Percentiles rank a stretch among this genome's conserved stretches.
Conservation (phyloP, 2,797 vertebrate genomes). For the Anas bahamensis region DNA sequence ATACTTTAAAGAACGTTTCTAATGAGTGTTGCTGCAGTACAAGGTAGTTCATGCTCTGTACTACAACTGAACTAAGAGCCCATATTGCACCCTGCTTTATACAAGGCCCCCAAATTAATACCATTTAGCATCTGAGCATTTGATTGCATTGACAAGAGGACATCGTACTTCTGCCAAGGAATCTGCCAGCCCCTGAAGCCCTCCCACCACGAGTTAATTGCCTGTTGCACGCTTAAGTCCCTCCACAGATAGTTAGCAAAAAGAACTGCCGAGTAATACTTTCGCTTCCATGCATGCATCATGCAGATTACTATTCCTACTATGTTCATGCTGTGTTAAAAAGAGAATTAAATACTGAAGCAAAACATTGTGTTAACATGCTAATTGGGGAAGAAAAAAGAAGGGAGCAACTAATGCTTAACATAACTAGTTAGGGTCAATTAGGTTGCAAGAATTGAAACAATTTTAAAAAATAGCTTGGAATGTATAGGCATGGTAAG, state of each 20-base stretch:
- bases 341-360: conserved; percentile 68
- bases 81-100: rapidly evolving
- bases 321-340: conserved; percentile 78
- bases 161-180: not conserved
- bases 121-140: not conserved
- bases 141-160: not conserved
- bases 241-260: not conserved
- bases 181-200: not conserved
- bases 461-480: conserved; percentile 59
- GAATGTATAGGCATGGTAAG: conserved; percentile 57
- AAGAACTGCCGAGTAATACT: not conserved
- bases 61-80: not conserved
- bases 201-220: not conserved
- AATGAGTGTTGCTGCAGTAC: not conserved
- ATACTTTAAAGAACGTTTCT: not conserved
- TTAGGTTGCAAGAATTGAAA: conserved; percentile 34
- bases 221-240: not conserved
- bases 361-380: conserved; percentile 78
- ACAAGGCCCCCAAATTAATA: not conserved
- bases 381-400: conserved; percentile 72
- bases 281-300: conserved; percentile 43
- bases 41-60: not conserved
- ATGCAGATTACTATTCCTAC: conserved; percentile 62
- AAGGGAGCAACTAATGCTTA: conserved; percentile 61
- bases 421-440: conserved; percentile 33